Conservation (phyloP, 2,113 vertebrate genomes). For the Ceyx margarethae region DNA sequence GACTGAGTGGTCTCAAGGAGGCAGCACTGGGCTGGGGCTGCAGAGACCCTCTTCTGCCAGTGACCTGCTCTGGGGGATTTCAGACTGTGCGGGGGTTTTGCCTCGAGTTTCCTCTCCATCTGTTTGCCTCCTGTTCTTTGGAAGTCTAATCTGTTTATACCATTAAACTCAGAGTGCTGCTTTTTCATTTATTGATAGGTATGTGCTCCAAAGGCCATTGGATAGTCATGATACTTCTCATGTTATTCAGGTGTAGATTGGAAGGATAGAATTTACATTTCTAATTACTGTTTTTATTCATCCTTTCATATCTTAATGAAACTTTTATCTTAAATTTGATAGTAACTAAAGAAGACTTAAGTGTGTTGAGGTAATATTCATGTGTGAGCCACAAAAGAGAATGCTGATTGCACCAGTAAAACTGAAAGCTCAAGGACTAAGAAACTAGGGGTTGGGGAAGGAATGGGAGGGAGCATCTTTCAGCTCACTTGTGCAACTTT, state of each 20-base stretch:
- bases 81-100: background rate
- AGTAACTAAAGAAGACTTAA: background rate
- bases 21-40: background rate
- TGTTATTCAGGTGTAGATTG: background rate
- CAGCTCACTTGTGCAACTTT: background rate
- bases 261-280: constrained; percentile 1
- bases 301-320: background rate
- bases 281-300: background rate
- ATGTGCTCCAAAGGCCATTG: background rate
- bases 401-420: background rate
- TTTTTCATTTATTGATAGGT: background rate
- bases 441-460: background rate
- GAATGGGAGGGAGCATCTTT: background rate
- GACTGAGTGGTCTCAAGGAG: background rate
- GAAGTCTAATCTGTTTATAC: background rate
- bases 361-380: background rate
- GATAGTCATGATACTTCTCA: background rate
- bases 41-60: background rate
- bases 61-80: background rate
- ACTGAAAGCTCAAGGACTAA: background rate
- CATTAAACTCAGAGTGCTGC: background rate
- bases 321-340: background rate
- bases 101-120: background rate
- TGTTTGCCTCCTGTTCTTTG: background rate
- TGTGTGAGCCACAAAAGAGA: background rate